Evolutionary conservation across 2,113 vertebrate genomes (phyloP).

Genomic region (Monopterus albus): DNA sequence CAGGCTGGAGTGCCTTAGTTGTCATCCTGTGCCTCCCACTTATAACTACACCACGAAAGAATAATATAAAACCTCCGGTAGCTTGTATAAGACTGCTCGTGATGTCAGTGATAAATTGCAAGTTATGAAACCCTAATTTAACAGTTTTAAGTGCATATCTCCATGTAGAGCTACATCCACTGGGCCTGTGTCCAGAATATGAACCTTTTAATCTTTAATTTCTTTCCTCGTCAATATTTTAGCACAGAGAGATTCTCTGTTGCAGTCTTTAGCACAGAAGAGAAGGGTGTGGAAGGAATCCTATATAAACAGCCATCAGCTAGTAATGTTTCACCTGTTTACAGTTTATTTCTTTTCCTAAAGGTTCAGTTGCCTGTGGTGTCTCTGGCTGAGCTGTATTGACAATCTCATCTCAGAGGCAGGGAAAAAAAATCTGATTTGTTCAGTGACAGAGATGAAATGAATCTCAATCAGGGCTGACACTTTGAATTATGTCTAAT

Average conservation of each 20-base stretch:
- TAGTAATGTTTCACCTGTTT: neutral
- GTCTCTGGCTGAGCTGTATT: no score
- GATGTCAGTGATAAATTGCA: neutral
- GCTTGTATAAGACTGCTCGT: neutral
- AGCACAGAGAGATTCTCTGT: conserved; percentile 22
- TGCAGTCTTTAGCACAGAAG: conserved; percentile 13
- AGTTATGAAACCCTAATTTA: neutral
- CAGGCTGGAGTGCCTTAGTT: neutral
- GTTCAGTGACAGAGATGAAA: conserved; percentile 20
- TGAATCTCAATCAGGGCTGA: conserved; percentile 43
- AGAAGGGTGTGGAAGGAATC: conserved; percentile 4
- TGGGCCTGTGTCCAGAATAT: neutral
- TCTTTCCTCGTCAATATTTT: conserved; percentile 63
- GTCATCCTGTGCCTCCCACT: neutral
- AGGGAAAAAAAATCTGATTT: no score
- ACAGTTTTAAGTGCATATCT: conserved; percentile 21
- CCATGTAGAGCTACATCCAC: conserved; percentile 33
- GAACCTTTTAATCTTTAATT: conserved; percentile 63
- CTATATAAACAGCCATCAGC: neutral
- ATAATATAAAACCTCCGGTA: neutral
- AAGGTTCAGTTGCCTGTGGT: neutral
- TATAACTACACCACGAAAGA: neutral
- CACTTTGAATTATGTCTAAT: conserved; percentile 38
- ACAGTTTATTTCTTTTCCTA: neutral
- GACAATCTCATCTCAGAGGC: neutral